A percentile compares a stretch with the other conserved stretches of the same genome.
Conservation (phyloP, 2,888 invertebrate genomes). For the Sacculina carcini region DNA sequence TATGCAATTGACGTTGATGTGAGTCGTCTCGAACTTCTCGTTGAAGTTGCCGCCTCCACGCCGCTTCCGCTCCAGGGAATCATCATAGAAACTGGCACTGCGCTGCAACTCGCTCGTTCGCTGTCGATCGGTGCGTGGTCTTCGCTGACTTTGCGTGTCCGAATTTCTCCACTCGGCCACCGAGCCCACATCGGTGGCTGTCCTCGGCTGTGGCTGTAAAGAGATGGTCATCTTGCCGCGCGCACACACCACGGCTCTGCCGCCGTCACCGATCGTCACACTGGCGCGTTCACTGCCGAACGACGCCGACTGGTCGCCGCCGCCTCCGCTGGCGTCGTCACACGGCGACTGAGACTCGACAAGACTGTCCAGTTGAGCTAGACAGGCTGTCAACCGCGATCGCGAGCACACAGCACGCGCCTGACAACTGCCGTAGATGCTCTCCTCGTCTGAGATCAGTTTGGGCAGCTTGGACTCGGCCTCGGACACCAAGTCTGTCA, state of each 20-base stretch:
- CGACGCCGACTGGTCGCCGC: neutral
- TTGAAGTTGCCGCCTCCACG: neutral
- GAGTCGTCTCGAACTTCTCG: slow-evolving; percentile 1
- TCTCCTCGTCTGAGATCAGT: slow-evolving; percentile 11
- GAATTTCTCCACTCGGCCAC: slow-evolving; percentile 1
- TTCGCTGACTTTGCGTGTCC: slow-evolving; percentile 9
- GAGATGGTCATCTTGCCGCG: slow-evolving; percentile 10
- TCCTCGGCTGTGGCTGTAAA: slow-evolving; percentile 3
- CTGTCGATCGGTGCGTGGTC: neutral
- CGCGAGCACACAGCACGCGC: too few species aligned
- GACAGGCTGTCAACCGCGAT: too few species aligned
- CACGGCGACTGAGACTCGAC: neutral
- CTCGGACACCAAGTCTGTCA: slow-evolving; percentile 13
- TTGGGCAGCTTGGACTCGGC: slow-evolving; percentile 14
- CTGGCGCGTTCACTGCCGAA: slow-evolving; percentile 1
- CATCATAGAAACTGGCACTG: neutral
- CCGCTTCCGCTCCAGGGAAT: neutral
- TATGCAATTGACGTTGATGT: slow-evolving; percentile 2
- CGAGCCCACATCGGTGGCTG: neutral
- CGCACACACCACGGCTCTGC: slow-evolving; percentile 7
- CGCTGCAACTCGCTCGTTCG: neutral
- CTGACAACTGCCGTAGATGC: neutral
- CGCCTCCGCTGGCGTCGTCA: neutral
- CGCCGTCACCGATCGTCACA: neutral
- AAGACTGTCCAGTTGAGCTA: too few species aligned